Evolutionary conservation across 2,797 vertebrate genomes (phyloP).

Genomic region (Lagorchestes hirsutus): DNA sequence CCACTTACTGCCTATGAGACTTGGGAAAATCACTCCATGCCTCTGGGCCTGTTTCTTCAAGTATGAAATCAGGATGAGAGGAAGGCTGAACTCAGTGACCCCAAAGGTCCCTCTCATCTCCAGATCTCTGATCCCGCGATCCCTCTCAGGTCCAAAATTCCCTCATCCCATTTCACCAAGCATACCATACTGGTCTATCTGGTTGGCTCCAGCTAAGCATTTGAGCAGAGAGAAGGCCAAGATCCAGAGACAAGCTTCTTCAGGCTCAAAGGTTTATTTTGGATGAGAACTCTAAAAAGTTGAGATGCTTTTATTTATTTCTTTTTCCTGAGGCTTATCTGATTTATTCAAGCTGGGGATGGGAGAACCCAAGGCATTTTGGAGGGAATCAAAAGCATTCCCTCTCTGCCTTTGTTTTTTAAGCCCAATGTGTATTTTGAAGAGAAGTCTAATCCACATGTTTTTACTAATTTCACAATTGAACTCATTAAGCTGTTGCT

Average conservation of each 20-base stretch:
- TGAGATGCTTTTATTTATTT: constrained; percentile 33
- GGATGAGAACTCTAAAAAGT: constrained; percentile 53
- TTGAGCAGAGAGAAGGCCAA: constrained; percentile 27
- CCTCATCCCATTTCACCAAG: background rate
- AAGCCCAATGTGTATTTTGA: background rate
- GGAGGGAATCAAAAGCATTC: background rate
- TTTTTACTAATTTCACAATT: background rate
- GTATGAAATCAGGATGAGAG: background rate
- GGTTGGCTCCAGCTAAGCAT: constrained; percentile 33
- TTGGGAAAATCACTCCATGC: background rate
- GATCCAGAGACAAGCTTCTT: constrained; percentile 65
- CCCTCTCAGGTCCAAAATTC: constrained; percentile 36
- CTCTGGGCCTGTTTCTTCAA: background rate
- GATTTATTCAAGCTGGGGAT: constrained; percentile 37
- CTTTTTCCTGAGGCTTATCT: constrained; percentile 27
- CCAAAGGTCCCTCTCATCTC: background rate
- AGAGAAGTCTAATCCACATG: constrained; percentile 5
- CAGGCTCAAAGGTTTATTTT: constrained; percentile 71
- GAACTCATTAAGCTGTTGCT: background rate
- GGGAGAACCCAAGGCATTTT: background rate
- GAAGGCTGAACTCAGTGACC: background rate
- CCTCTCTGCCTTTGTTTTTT: background rate
- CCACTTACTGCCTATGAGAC: background rate
- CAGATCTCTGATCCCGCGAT: background rate
- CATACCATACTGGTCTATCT: background rate